These are phyloP conservation scores for Leptura quadrifasciata DNA, from an alignment of 2,888 invertebrate species.

Conservation along the genomic window DNA sequence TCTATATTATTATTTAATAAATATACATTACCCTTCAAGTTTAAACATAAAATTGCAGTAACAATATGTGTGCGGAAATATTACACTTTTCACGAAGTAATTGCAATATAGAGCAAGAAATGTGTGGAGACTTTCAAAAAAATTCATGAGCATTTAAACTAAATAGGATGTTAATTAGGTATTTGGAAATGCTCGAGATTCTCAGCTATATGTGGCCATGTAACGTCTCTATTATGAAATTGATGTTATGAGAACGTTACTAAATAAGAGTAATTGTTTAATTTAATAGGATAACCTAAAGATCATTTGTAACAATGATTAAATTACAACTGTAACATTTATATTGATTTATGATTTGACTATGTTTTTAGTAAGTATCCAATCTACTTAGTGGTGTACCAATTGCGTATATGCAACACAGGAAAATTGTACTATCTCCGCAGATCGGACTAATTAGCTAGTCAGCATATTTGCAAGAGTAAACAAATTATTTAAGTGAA, in stretches of 20 bases:
- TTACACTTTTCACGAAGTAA: not conserved
- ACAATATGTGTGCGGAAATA: not conserved
- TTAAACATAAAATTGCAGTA: not conserved
- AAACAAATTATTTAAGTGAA: slow-evolving; percentile 6
- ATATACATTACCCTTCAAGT: not conserved
- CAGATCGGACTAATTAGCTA: slow-evolving; percentile 15
- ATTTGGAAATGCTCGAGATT: slow-evolving; percentile 59
- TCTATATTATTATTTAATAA: not conserved
- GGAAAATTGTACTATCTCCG: slow-evolving; percentile 10
- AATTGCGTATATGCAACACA: slow-evolving; percentile 13
- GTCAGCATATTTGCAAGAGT: slow-evolving; percentile 7
- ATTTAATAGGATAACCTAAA: slow-evolving; percentile 46
- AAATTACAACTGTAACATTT: slow-evolving; percentile 25
- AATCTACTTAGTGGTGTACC: slow-evolving; percentile 6
- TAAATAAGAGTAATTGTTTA: slow-evolving; percentile 53
- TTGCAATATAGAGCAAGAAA: slow-evolving; percentile 18
- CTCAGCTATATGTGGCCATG: slow-evolving; percentile 55
- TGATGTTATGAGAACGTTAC: slow-evolving; percentile 51
- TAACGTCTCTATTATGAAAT: slow-evolving; percentile 54
- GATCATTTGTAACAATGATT: slow-evolving; percentile 42
- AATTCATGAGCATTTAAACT: slow-evolving; percentile 43
- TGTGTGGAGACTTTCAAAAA: slow-evolving; percentile 40
- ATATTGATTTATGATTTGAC: slow-evolving; percentile 25
- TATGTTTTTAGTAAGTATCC: slow-evolving; percentile 16
- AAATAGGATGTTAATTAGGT: slow-evolving; percentile 60